These are phyloP conservation scores for Eunapius fragilis DNA, from an alignment of 37 sponge, comb jelly and placozoan species.

Conservation along the genomic window DNA sequence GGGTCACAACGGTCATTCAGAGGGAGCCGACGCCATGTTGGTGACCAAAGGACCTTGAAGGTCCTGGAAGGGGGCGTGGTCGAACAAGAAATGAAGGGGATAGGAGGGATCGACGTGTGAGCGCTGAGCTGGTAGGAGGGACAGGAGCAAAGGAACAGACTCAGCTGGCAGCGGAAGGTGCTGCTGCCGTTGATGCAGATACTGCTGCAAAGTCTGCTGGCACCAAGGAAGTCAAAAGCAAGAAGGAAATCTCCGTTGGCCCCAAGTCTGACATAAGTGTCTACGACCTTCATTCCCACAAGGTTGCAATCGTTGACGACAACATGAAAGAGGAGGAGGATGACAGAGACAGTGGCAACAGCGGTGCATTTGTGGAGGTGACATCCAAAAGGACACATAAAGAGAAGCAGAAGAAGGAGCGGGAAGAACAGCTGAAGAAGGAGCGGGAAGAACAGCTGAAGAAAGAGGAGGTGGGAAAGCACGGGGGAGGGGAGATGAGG, in stretches of 20 bases:
- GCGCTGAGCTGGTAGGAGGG: background rate
- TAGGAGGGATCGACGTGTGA: background rate
- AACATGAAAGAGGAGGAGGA: background rate
- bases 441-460: slow-evolving; percentile 44
- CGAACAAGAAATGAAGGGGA: background rate
- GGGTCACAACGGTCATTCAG: background rate
- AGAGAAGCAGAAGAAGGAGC: slow-evolving; percentile 52
- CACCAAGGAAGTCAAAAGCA: background rate
- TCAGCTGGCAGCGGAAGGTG: background rate
- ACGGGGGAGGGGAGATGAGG: slow-evolving; percentile 22
- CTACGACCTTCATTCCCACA: slow-evolving; percentile 55
- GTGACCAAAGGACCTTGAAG: background rate
- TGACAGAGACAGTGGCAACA: slow-evolving; percentile 8
- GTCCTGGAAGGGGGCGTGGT: background rate
- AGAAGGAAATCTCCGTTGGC: background rate
- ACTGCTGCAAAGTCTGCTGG: background rate
- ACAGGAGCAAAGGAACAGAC: background rate
- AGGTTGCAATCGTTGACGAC: slow-evolving; percentile 54
- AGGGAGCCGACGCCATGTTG: background rate
- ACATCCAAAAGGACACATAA: slow-evolving; percentile 60
- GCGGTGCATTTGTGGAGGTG: slow-evolving; percentile 59
- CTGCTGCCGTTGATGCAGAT: background rate
- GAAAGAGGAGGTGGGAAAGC: slow-evolving; percentile 10
- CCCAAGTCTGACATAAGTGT: slow-evolving; percentile 18
- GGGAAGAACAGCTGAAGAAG: slow-evolving; percentile 45